Evolutionary conservation across 1,140 invertebrate species (phyloP).

Genomic region (Neodiprion fabricii): DNA sequence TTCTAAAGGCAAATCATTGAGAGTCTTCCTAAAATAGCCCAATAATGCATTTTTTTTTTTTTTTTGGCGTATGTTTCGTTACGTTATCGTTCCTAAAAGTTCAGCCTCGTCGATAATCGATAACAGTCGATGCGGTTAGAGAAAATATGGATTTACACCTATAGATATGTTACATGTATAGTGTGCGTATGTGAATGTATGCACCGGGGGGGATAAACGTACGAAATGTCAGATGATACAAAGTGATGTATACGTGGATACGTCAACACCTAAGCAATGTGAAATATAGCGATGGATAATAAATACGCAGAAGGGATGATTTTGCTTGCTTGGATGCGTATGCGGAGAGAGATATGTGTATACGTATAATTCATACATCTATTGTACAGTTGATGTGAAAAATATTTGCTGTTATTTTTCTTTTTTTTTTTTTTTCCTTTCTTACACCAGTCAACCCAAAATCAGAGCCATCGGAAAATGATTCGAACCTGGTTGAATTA

Average conservation of each 20-base stretch:
- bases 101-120: too few species aligned
- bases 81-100: too few species aligned
- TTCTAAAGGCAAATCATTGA: too few species aligned
- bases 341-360: too few species aligned
- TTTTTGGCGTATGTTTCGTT: too few species aligned
- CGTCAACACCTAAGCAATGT: not conserved
- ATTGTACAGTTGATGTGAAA: not conserved
- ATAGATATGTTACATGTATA: slow-evolving; percentile 19
- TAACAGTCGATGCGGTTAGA: too few species aligned
- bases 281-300: not conserved
- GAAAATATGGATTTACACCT: not conserved
- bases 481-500: too few species aligned
- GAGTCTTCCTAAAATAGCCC: too few species aligned
- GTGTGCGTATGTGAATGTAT: slow-evolving; percentile 11
- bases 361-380: not conserved
- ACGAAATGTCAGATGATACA: slow-evolving; percentile 2
- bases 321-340: too few species aligned
- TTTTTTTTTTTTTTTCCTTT: not conserved
- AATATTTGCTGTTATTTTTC: not conserved
- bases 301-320: not conserved
- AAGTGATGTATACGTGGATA: not conserved
- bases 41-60: too few species aligned
- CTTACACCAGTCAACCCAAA: too few species aligned
- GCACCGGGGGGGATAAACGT: not conserved
- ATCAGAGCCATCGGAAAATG: too few species aligned